Evolutionary conservation across 2,113 vertebrate species (phyloP), one percentile per base, ranked within the genome.

Genomic region (Tylochromis polylepis): DNA sequence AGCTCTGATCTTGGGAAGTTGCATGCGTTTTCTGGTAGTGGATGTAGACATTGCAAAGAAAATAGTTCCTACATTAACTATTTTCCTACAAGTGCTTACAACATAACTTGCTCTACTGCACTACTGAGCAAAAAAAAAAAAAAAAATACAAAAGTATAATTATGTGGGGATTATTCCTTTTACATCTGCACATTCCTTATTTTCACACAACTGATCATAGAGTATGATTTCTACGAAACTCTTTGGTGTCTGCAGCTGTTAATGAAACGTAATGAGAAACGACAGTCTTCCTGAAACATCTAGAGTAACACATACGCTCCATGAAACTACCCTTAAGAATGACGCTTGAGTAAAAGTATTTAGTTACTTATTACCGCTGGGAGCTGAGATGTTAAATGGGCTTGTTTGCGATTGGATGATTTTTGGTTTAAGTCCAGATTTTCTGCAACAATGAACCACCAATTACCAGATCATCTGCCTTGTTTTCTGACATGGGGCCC

Each of bases 71-170:
- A 2, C 24, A 11, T 4, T 15, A 51, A 20, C 31, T 34, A 34
- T 34, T 34, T 34, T 34, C 60, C 31, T 6, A 0, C 34, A 65
- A 29, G 70, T 0, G 4, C 18, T 49, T 4, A 3, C 41, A 49
- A 1, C 41, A 72, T 41, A 49, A 29, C 0, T 18, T 16, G 70
- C 20, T 38, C 31, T n/a, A n/a, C 34, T 0, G 10, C 24, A 51
- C 70, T 20, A 27, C 70, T 72, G 70, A 49, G 49, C 9, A 29
- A 27, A 18, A 16, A 10, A 20, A 12, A 2, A 31, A 0, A 22
- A 0, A 22, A 22, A 1, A n/a, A 51, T 5, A 18, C 16, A n/a
- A n/a, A 51, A 77, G 27, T 11, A 9, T 14, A 11, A 51, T 1
- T 4, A 12, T 29, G 0, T 15, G 24, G 18, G 15, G 29, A 20